phyloP scores from a whole-genome alignment of 2,888 invertebrate species.

The Nowickia ferox region DNA sequence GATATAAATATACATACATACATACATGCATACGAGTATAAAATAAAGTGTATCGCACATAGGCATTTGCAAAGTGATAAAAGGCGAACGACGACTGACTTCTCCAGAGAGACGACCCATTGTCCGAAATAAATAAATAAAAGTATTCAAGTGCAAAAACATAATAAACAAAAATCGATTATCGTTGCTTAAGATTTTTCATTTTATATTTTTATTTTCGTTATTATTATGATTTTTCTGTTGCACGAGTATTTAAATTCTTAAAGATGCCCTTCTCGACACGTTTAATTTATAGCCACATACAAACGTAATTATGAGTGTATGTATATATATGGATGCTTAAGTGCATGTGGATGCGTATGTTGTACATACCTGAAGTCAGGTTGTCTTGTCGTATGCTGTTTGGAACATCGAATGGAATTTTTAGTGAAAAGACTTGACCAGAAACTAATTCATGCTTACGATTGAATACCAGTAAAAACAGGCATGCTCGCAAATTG shows the following conservation, averaged over 20 bases:
- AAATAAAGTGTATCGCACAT: neutral
- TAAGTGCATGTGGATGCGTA: neutral
- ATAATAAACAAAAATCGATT: slow-evolving; percentile 83
- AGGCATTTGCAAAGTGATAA: slow-evolving; percentile 37
- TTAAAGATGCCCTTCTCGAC: slow-evolving; percentile 76
- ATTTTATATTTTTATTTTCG: slow-evolving; percentile 55
- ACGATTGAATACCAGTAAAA: slow-evolving; percentile 38
- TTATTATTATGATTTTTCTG: slow-evolving; percentile 74
- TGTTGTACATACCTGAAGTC: slow-evolving; percentile 68
- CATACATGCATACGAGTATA: neutral
- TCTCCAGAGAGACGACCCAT: slow-evolving; percentile 18
- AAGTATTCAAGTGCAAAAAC: slow-evolving; percentile 74
- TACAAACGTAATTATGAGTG: slow-evolving; percentile 52
- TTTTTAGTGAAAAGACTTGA: slow-evolving; percentile 47
- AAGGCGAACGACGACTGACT: slow-evolving; percentile 34
- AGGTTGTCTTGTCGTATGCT: slow-evolving; percentile 45
- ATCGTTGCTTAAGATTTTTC: slow-evolving; percentile 78
- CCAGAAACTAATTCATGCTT: slow-evolving; percentile 46
- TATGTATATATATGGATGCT: neutral
- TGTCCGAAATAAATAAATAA: slow-evolving; percentile 55
- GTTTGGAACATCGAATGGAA: slow-evolving; percentile 44
- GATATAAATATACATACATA: slow-evolving; percentile 27
- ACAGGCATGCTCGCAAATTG: slow-evolving; percentile 57
- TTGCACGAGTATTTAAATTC: slow-evolving; percentile 76
- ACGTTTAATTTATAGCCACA: slow-evolving; percentile 79